Evolutionary conservation across 30 jellyfish, hydroid and myxozoan genomes (phyloP), one percentile per base, ranked within the genome.

Genomic region (Pelagia noctiluca): DNA sequence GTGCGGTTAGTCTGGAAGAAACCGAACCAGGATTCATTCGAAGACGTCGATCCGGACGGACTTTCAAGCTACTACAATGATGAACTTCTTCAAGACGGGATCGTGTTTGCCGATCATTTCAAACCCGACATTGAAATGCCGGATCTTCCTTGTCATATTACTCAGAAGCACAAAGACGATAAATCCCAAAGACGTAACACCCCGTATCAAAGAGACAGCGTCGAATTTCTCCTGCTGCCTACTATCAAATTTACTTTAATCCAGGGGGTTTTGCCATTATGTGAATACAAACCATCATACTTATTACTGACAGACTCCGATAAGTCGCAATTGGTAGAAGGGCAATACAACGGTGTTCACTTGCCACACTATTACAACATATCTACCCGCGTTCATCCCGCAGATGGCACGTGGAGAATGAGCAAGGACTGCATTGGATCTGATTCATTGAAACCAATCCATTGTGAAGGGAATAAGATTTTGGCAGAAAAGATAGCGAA

Each of bases 171-270:
- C 2, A 49, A 66, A 13, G 47, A 63, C 29, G 63, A 48, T 36
- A n/a, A 18, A n/a, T 46, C 73, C 13, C 69, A 48, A 21, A 50
- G 23, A 63, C 32, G 96, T 18, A 76, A 64, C 38, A 88, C 96
- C 49, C 96, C 95, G 60, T 88, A 80, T 60, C 95, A 88, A 68
- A 72, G 96, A 7, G 96, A 88, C 73, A 88, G 96, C 53, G 67
- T 80, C 1, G 96, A 88, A 65, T 88, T 88, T 52, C 62, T 88
- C 36, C 84, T 88, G 26, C 35, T 88, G 2, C 96, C 96, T 0
- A 82, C 66, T 35, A 29, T 88, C 0, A 64, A 47, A 23, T 88
- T 88, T 54, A 32, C 85, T 13, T 62, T 29, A 35, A 36, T 88
- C 25, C 36, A 38, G 2, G 50, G 84, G 1, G 96, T 88, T 18